Evolutionary conservation across 2,797 vertebrate genomes (phyloP).

Genomic region (Astyanax mexicanus): DNA sequence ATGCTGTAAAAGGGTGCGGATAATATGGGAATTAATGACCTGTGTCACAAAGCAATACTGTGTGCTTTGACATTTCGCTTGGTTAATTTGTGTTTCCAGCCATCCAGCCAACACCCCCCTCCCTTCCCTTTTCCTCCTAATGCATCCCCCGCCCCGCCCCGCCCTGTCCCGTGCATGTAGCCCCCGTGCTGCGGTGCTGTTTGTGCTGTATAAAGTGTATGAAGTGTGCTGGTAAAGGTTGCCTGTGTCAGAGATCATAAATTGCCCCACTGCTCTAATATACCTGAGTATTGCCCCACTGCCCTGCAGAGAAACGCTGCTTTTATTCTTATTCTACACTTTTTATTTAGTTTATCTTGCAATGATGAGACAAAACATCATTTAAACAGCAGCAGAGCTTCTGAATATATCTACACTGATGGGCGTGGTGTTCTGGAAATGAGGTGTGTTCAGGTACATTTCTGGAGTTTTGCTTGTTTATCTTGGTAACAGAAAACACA

Average conservation of each 20-base stretch:
- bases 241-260: slow-evolving; percentile 96
- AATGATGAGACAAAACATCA: too few species aligned
- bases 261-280: slow-evolving; percentile 85
- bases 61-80: slow-evolving; percentile 99
- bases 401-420: too few species aligned
- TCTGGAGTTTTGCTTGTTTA: too few species aligned
- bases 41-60: slow-evolving; percentile 96
- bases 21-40: slow-evolving; percentile 98
- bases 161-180: slow-evolving; percentile 80
- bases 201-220: slow-evolving; percentile 79
- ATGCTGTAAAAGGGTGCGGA: slow-evolving; percentile 86
- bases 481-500: too few species aligned
- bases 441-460: too few species aligned
- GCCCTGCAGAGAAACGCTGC: slow-evolving; percentile 67
- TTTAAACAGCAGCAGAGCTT: too few species aligned
- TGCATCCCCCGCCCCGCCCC: slow-evolving; percentile 78
- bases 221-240: slow-evolving; percentile 92
- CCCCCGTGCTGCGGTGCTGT: slow-evolving; percentile 66
- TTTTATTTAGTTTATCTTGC: too few species aligned
- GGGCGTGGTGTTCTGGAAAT: too few species aligned
- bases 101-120: slow-evolving; percentile 60
- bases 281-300: slow-evolving; percentile 82
- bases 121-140: slow-evolving; percentile 61
- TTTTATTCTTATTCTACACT: too few species aligned
- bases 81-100: slow-evolving; percentile 95